Percentiles rank a stretch among this genome's conserved stretches.
Evolutionary conservation across 2,113 vertebrate genomes (phyloP).

Genomic region (Lucifuga dentata): DNA sequence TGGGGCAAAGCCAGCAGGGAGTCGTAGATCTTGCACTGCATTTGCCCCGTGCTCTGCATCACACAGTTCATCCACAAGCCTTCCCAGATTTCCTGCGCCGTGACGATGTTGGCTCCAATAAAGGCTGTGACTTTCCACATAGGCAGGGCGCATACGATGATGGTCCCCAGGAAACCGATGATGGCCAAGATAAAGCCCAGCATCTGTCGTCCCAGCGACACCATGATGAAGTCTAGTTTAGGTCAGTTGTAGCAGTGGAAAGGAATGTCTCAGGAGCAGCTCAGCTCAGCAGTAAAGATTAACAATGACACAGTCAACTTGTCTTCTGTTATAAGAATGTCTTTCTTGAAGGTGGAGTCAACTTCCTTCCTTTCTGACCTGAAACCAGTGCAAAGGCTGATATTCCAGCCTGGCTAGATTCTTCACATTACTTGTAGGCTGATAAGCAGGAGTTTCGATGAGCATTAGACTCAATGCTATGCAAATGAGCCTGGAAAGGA

Average conservation of each 20-base stretch:
- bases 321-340: constrained; percentile 43
- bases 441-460: constrained; percentile 70
- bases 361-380: constrained; percentile 27
- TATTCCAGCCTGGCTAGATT: constrained; percentile 72
- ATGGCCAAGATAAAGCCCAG: constrained; percentile 76
- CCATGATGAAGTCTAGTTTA: constrained; percentile 65
- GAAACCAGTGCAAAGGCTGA: constrained; percentile 54
- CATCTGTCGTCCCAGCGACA: constrained; percentile 81
- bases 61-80: constrained; percentile 85
- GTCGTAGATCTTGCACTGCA: constrained; percentile 86
- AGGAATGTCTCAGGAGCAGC: constrained; percentile 10
- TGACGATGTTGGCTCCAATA: constrained; percentile 84
- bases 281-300: constrained; percentile 18
- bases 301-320: neutral
- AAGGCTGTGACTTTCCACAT: constrained; percentile 84
- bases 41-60: constrained; percentile 84
- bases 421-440: constrained; percentile 25
- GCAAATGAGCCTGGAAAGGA: constrained; percentile 22
- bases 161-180: constrained; percentile 75
- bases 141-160: constrained; percentile 77
- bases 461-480: constrained; percentile 7
- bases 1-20: constrained; percentile 77
- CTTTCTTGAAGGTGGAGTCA: constrained; percentile 67
- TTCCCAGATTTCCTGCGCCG: constrained; percentile 82
- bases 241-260: neutral